Conservation (phyloP, 2,888 invertebrate genomes). For the Amphipyra berbera region DNA sequence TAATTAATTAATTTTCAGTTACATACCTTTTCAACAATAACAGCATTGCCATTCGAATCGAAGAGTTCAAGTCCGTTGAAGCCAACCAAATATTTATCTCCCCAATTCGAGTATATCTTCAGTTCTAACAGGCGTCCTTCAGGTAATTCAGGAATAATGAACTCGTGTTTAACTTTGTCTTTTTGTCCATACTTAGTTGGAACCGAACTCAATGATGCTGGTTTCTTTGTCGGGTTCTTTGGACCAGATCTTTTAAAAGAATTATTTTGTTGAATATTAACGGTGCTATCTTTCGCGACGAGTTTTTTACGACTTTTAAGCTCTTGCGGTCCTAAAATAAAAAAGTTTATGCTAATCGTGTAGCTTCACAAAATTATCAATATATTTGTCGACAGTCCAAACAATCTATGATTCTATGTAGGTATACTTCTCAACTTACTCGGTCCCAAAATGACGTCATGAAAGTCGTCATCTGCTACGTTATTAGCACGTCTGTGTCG, state of each 20-base stretch:
- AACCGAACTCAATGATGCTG: constrained; percentile 68
- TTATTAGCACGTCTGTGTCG: constrained; percentile 73
- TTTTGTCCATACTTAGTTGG: constrained; percentile 63
- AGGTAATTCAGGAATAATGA: constrained; percentile 94
- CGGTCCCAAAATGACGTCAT: constrained; percentile 80
- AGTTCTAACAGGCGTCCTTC: constrained; percentile 91
- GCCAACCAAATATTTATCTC: constrained; percentile 94
- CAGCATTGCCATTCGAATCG: constrained; percentile 90
- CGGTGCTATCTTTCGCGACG: constrained; percentile 59
- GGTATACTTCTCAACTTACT: constrained; percentile 63
- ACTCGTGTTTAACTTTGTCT: constrained; percentile 82
- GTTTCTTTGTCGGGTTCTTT: constrained; percentile 70
- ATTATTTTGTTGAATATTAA: constrained; percentile 57
- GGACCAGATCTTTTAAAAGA: constrained; percentile 60
- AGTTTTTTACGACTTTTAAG: constrained; percentile 64
- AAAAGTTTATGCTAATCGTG: not conserved
- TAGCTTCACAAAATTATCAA: not conserved
- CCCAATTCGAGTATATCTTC: constrained; percentile 94
- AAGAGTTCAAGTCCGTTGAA: constrained; percentile 95
- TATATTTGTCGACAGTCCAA: not conserved
- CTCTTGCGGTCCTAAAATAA: constrained; percentile 65
- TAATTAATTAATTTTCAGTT: no score
- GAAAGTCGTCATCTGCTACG: constrained; percentile 79
- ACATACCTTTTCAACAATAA: constrained; percentile 90
- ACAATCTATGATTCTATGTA: no score